Base-by-base conservation (phyloP, 2,888 invertebrate species). In the Nomada lathburiana region DNA sequence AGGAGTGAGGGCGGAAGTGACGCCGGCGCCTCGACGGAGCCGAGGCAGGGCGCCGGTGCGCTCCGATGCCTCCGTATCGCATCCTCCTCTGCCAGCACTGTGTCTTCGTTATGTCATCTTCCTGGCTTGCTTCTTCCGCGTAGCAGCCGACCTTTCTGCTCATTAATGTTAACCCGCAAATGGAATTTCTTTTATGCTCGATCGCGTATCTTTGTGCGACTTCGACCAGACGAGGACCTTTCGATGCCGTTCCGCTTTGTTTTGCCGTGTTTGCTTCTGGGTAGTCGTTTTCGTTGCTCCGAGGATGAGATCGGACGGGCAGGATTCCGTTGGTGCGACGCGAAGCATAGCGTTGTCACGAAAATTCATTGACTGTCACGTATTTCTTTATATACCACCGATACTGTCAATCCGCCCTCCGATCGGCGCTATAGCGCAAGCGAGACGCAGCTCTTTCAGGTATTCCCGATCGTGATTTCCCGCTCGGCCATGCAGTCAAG, bases 21-120 rank as follows among this genome's bases (percentile, higher is more conserved):
- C 92, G 93, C 92, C 93, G 94, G 94, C 93, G 94, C 93, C 94
- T 92, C 93, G 92, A 89, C 92, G 93, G 93, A 93, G 94, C 94
- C 93, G 90, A 85, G 83, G 88, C 89, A 93, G 93, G 93, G 86
- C 88, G 93, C 93, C 93, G 92, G 93, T 92, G 92, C 93, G 93
- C 93, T 93, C 91, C 91, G 92, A 88, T 93, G 93, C 92, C 88
- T 92, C 80, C 90, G 90, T 89, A 91, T 92, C 91, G 89, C 86
- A 75, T 89, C 90, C 89, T 91, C 87, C 88, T 87, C 89, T 86
- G 89, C 85, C 84, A 86, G 88, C 89, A 92, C 91, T 93, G 90
- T 90, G 90, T 93, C 93, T 93, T 93, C 93, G 93, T 93, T 93
- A 92, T 92, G 93, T 92, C 92, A 93, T 91, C 89, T 90, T 89